Evolutionary conservation across 2,113 vertebrate species (phyloP).

Genomic region (Chlamydotis undulata): DNA sequence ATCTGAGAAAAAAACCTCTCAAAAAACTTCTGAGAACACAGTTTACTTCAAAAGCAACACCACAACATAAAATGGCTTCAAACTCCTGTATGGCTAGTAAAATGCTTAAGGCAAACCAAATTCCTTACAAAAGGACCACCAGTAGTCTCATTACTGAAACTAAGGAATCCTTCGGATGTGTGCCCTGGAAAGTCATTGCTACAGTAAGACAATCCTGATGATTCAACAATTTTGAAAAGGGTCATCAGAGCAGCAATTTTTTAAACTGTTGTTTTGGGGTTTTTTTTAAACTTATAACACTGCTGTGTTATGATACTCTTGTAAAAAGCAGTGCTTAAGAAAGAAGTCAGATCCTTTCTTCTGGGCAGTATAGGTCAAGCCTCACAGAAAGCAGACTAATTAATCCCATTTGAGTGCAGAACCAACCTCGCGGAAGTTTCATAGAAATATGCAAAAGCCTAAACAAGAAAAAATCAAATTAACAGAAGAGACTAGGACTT

Average conservation of each 20-base stretch:
- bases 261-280: background rate
- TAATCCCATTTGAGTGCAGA: conserved; percentile 37
- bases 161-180: background rate
- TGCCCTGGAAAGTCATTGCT: background rate
- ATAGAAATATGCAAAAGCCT: background rate
- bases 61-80: background rate
- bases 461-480: background rate
- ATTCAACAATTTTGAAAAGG: background rate
- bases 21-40: background rate
- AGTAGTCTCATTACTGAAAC: background rate
- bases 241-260: background rate
- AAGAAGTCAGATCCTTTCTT: background rate
- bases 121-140: too few species aligned
- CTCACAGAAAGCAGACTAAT: conserved; percentile 16
- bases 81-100: background rate
- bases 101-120: background rate
- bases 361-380: background rate
- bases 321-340: background rate
- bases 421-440: background rate
- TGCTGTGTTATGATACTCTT: background rate
- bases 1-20: too few species aligned
- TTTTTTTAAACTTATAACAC: background rate
- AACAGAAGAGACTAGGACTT: background rate
- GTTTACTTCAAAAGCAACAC: background rate
- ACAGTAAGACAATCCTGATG: background rate